Evolutionary conservation across 2,113 vertebrate genomes (phyloP).

Genomic region (Toxostoma redivivum): DNA sequence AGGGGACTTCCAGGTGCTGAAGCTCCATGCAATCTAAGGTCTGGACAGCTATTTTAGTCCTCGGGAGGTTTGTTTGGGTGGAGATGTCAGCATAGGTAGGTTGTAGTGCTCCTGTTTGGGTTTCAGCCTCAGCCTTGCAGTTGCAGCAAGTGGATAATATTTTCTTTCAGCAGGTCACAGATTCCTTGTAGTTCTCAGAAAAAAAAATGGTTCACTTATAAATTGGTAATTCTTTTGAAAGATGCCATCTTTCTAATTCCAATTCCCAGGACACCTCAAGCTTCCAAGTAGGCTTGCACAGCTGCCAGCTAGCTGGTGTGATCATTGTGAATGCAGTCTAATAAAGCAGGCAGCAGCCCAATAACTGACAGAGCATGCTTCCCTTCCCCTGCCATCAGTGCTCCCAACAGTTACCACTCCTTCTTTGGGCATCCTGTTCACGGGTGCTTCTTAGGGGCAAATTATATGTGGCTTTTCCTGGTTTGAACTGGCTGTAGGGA

Average conservation of each 20-base stretch:
- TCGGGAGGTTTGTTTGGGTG: background rate
- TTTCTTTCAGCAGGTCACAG: background rate
- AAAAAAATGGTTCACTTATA: background rate
- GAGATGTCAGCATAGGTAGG: background rate
- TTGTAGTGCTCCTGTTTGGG: background rate
- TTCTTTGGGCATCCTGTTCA: background rate
- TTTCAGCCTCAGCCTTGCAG: background rate
- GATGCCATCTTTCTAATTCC: background rate
- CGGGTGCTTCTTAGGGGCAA: background rate
- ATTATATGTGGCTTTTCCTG: background rate
- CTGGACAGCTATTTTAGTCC: background rate
- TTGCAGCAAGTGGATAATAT: too few relatives aligned
- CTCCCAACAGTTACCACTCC: background rate
- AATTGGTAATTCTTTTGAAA: background rate
- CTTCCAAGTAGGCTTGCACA: background rate
- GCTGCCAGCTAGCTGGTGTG: background rate
- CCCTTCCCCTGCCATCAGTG: background rate
- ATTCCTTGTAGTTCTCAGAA: background rate
- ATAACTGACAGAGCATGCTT: background rate
- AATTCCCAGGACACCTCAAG: background rate
- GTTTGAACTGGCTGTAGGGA: background rate
- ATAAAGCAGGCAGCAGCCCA: background rate
- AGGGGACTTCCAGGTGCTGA: background rate
- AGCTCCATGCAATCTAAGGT: background rate
- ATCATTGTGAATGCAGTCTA: background rate